Evolutionary conservation across 2,888 invertebrate genomes (phyloP), one percentile per base, ranked within the genome.

Genomic region (Azorinus chamasolen): DNA sequence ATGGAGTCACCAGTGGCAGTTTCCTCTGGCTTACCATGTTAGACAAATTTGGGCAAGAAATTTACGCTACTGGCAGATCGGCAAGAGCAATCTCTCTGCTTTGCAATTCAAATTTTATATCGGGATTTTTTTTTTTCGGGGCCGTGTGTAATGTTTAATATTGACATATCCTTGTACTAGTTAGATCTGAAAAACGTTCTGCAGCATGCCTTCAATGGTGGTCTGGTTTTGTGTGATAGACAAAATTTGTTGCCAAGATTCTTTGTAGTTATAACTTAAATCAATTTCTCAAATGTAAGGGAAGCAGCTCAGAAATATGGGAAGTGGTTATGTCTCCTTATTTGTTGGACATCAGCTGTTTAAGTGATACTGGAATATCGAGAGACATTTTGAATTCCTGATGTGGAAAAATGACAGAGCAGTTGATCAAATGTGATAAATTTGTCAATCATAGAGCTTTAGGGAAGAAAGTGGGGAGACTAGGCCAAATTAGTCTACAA

Each of bases 71-170:
- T 10, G 32, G n/a, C 4, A 32, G 4, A 32, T 10, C 4, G 10
- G 32, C 32, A 32, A 32, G 43, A 45, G 66, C 43, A 25, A 50
- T 39, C 54, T 45, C 62, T 58, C 53, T 79, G 32, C 58, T 79
- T 79, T 79, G 79, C 79, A 75, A 79, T 74, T 79, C 71, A 75
- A 68, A 79, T 79, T 79, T 63, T 71, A 68, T 64, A 62, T 68
- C 45, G 20, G 55, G n/a, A n/a, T n/a, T n/a, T n/a, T n/a, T n/a
- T n/a, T 65, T 48, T 51, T 58, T 50, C 48, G 5, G 5, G 41
- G 39, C 37, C 41, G 45, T 50, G 27, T 20, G 55, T 32, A 32
- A 32, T 32, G 32, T 64, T 48, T 20, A 41, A 53, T 72, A 64
- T 65, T 65, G 61, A 61, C 53, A 53, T 53, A 53, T 25, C 27